Conservation (phyloP, 2,113 vertebrate species). For the Eretmochelys imbricata region DNA sequence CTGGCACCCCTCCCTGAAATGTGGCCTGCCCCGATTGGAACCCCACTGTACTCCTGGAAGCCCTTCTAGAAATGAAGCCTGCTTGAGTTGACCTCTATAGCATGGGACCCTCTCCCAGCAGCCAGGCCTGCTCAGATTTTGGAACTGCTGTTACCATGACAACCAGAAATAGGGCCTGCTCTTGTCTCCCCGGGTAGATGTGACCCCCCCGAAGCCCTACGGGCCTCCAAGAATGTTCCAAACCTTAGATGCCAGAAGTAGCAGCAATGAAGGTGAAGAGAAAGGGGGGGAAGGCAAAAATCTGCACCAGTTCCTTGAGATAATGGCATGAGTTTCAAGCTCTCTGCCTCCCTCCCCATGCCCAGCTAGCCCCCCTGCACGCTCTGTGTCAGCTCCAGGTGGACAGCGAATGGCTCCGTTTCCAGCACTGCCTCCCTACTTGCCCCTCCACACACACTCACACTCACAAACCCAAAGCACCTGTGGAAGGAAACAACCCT, state of each 20-base stretch:
- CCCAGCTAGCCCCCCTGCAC: not conserved
- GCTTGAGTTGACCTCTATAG: too few relatives aligned
- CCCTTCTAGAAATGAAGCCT: not conserved
- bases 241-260: not conserved
- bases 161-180: not conserved
- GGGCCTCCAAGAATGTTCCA: not conserved
- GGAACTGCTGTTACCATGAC: not conserved
- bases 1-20: not conserved
- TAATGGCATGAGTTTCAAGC: not conserved
- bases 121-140: not conserved
- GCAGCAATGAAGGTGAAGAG: not conserved
- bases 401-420: not conserved
- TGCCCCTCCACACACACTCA: accelerated
- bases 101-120: not conserved
- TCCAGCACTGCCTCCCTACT: not conserved
- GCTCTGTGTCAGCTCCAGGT: slow-evolving; percentile 28
- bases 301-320: not conserved
- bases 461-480: not conserved
- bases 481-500: not conserved
- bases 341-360: not conserved
- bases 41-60: not conserved
- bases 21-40: not conserved
- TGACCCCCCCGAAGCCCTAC: not conserved
- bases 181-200: not conserved
- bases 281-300: not conserved